These are phyloP conservation scores for Cryptophagus acutangulus DNA, from an alignment of 2,888 invertebrate species.

Conservation along the genomic window DNA sequence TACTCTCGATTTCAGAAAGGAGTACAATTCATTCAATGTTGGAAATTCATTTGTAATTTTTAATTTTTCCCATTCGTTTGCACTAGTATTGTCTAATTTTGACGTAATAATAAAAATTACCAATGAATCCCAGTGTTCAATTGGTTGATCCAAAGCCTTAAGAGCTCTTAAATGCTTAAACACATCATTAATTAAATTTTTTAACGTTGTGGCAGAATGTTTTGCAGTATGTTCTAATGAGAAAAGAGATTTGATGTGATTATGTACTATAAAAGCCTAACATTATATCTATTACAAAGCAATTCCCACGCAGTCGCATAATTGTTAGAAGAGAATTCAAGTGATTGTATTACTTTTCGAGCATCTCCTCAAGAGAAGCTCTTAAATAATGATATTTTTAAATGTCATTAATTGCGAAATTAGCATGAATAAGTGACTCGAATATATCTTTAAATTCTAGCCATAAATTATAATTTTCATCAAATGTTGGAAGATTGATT, in stretches of 20 bases:
- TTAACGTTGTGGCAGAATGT: conserved; percentile 5
- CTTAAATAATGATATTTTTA: conserved; percentile 18
- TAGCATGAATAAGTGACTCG: conserved; percentile 17
- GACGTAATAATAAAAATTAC: conserved; percentile 22
- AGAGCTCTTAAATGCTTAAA: conserved; percentile 14
- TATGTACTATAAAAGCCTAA: conserved; percentile 12
- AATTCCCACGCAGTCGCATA: conserved; percentile 19
- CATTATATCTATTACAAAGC: conserved; percentile 15
- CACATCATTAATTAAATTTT: conserved; percentile 9
- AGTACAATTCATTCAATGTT: conserved; percentile 1
- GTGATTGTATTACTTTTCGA: conserved; percentile 11
- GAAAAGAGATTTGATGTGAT: conserved; percentile 18
- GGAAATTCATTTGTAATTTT: conserved; percentile 1
- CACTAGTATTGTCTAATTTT: conserved; percentile 22
- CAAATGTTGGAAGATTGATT: conserved; percentile 14
- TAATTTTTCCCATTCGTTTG: conserved; percentile 24
- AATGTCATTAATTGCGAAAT: conserved; percentile 11
- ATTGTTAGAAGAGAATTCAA: conserved; percentile 17
- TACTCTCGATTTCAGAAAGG: conserved; percentile 4
- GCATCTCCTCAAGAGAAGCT: conserved; percentile 12
- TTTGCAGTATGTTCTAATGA: conserved; percentile 1
- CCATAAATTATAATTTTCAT: conserved; percentile 17
- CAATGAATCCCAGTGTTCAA: conserved; percentile 20
- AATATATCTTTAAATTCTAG: conserved; percentile 15
- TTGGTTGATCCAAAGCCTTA: conserved; percentile 13